Percentiles rank a stretch among this genome's conserved stretches.
phyloP scores from a whole-genome alignment of 53 echinoderm and acorn worm species.

The Hippasteria phrygiana region DNA sequence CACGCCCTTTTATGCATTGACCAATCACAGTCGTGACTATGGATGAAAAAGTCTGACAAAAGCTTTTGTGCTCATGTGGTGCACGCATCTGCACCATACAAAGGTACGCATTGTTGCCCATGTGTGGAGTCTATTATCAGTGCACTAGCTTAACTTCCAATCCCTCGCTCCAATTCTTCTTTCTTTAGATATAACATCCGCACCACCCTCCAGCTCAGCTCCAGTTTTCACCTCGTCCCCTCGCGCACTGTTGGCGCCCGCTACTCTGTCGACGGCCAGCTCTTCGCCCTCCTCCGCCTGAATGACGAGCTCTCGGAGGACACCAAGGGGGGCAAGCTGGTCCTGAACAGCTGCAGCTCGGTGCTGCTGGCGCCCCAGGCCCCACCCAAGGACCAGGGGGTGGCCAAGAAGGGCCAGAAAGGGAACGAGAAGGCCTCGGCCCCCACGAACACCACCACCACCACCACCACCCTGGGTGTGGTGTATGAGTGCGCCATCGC shows the following conservation, averaged over 20 bases:
- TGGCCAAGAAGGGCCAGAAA: neutral
- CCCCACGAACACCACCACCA: neutral
- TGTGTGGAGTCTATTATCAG: too few species aligned
- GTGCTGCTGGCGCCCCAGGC: constrained; percentile 76
- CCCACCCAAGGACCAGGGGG: neutral
- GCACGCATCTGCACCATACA: too few species aligned
- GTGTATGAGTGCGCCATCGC: constrained; percentile 87
- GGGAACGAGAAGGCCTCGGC: neutral
- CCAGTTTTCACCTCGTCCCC: constrained; percentile 94
- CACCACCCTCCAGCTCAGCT: constrained; percentile 86
- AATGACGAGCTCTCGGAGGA: constrained; percentile 90
- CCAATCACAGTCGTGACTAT: too few species aligned
- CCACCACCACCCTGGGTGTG: neutral
- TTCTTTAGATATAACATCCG: constrained; percentile 86
- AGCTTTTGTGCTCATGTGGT: too few species aligned
- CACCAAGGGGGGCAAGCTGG: constrained; percentile 86
- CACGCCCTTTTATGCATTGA: too few species aligned
- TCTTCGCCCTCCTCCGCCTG: constrained; percentile 89
- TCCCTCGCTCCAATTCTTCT: neutral
- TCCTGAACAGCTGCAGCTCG: constrained; percentile 93
- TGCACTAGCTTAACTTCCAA: neutral
- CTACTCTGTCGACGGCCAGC: constrained; percentile 92
- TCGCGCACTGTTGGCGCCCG: constrained; percentile 88
- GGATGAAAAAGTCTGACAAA: too few species aligned
- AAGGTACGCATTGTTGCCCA: too few species aligned